Percentiles rank a stretch among this genome's conserved stretches.
These are phyloP conservation scores for Druceiella hillmani DNA, from an alignment of 2,888 invertebrate species.

Conservation along the genomic window DNA sequence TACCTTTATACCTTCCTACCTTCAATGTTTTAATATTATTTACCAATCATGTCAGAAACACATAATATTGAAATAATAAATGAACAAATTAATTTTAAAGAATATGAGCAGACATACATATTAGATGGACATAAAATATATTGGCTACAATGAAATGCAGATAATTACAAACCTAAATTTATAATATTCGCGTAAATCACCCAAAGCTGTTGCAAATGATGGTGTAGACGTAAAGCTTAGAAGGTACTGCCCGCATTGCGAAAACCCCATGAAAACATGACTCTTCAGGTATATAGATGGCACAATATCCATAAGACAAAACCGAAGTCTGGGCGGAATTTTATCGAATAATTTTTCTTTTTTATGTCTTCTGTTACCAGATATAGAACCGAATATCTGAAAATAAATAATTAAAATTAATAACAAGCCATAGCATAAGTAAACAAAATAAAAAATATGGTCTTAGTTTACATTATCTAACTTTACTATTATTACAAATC, in stretches of 20 bases:
- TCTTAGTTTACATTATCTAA: too few species aligned
- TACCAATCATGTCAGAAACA: too few species aligned
- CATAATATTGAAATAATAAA: too few species aligned
- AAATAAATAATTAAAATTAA: too few species aligned
- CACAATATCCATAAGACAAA: slow-evolving; percentile 59
- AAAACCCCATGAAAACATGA: slow-evolving; percentile 91
- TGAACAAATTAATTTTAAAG: too few species aligned
- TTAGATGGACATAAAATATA: too few species aligned
- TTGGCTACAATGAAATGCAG: background rate
- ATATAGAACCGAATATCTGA: slow-evolving; percentile 49
- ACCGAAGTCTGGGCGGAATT: slow-evolving; percentile 53
- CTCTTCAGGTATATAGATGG: slow-evolving; percentile 56
- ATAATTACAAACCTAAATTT: slow-evolving; percentile 55
- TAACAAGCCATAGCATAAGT: too few species aligned
- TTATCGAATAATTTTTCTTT: slow-evolving; percentile 47
- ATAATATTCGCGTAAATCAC: slow-evolving; percentile 29
- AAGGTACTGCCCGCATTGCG: slow-evolving; percentile 90
- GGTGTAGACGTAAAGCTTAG: slow-evolving; percentile 78
- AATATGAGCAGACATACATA: too few species aligned
- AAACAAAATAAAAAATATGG: too few species aligned
- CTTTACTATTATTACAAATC: too few species aligned
- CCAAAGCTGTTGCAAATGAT: slow-evolving; percentile 38
- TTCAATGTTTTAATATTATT: too few species aligned
- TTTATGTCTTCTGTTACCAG: slow-evolving; percentile 39
- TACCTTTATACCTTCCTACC: too few species aligned